Percentiles rank a stretch among this genome's conserved stretches.
These are phyloP conservation scores for Agrotis clavis DNA, from an alignment of 2,888 invertebrate genomes.

Conservation along the genomic window DNA sequence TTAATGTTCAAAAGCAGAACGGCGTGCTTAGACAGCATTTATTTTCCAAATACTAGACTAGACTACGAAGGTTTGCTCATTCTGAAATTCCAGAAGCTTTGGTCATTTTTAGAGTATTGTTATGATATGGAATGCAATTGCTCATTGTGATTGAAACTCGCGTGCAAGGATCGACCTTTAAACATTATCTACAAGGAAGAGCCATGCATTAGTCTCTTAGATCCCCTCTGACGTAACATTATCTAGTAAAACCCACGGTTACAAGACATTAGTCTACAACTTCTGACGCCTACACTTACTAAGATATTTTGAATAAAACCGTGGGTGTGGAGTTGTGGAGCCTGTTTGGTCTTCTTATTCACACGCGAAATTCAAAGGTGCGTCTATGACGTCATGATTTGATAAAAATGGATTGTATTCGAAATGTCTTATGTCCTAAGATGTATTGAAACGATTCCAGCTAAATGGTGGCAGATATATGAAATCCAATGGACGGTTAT, in stretches of 20 bases:
- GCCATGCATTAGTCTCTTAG: conserved; percentile 34
- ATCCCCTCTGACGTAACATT: conserved; percentile 19
- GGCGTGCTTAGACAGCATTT: background rate
- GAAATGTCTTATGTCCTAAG: background rate
- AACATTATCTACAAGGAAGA: conserved; percentile 4
- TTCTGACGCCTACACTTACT: conserved; percentile 23
- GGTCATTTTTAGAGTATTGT: background rate
- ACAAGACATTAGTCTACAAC: conserved; percentile 15
- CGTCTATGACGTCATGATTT: conserved; percentile 38
- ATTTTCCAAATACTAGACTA: background rate
- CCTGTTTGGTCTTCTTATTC: conserved; percentile 38
- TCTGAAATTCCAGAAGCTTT: background rate
- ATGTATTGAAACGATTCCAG: background rate
- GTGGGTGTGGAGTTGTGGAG: conserved; percentile 38
- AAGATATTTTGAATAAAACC: conserved; percentile 29
- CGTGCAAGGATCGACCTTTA: conserved; percentile 3
- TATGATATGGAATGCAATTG: background rate
- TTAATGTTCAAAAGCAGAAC: too few relatives aligned
- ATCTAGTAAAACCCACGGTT: conserved; percentile 35
- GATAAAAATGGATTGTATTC: background rate
- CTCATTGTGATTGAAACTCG: conserved; percentile 8
- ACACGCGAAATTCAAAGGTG: conserved; percentile 36
- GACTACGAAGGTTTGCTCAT: background rate
- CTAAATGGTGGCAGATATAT: background rate
- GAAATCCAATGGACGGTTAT: background rate